A percentile compares a stretch with the other conserved stretches of the same genome.
These are phyloP conservation scores for Brachynemurus nebulosus DNA, from an alignment of 2,888 invertebrate species.

Conservation along the genomic window DNA sequence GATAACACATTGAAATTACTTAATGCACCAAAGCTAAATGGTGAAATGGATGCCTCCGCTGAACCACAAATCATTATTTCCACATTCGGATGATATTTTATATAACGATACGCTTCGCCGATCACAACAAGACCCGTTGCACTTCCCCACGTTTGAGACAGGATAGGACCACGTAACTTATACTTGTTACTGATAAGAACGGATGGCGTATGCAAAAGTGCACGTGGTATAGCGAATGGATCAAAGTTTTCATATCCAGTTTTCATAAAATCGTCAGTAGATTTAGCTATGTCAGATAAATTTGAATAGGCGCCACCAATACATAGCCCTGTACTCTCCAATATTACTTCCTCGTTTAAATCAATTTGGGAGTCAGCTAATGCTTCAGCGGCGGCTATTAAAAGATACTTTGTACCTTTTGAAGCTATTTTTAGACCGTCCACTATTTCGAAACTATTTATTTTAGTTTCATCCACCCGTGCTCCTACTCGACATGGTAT, in stretches of 20 bases:
- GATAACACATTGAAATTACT: conserved; percentile 78
- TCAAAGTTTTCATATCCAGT: conserved; percentile 85
- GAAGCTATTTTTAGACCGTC: conserved; percentile 60
- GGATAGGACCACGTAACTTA: conserved; percentile 81
- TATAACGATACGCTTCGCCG: conserved; percentile 76
- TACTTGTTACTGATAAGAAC: conserved; percentile 88
- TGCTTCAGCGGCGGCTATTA: conserved; percentile 79
- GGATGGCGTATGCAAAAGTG: conserved; percentile 89
- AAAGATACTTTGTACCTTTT: conserved; percentile 63
- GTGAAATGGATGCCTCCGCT: conserved; percentile 80
- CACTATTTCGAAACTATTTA: conserved; percentile 43
- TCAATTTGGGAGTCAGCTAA: conserved; percentile 50
- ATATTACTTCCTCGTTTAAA: conserved; percentile 34
- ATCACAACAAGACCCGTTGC: conserved; percentile 94
- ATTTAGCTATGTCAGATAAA: conserved; percentile 73
- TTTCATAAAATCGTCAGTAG: conserved; percentile 56
- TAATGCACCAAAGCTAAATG: conserved; percentile 83
- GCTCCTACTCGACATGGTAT: conserved; percentile 69
- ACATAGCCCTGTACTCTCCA: conserved; percentile 67
- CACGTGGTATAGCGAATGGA: conserved; percentile 89
- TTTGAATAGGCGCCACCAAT: conserved; percentile 95
- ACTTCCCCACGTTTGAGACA: conserved; percentile 91
- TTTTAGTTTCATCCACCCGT: conserved; percentile 46
- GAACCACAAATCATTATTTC: conserved; percentile 92
- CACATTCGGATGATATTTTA: conserved; percentile 68